Evolutionary conservation across 2,113 vertebrate genomes (phyloP).

Genomic region (Ctenodactylus gundi): DNA sequence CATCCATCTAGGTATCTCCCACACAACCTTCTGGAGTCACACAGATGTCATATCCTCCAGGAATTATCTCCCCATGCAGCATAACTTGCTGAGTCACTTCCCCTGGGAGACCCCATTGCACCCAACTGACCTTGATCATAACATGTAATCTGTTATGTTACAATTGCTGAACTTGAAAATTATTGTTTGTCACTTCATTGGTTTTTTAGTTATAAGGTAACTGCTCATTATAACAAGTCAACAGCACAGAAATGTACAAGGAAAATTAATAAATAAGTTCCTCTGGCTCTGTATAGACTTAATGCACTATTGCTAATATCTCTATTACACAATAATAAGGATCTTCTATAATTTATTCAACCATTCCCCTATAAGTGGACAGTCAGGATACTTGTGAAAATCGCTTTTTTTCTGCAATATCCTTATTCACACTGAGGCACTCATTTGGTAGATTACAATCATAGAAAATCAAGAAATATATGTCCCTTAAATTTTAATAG

Average conservation of each 20-base stretch:
- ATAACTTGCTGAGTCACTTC: background rate
- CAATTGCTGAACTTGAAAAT: background rate
- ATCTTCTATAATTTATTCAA: background rate
- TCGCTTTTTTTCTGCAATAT: background rate
- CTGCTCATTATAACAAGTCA: background rate
- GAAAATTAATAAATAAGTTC: slow-evolving; percentile 6
- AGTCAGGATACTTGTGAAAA: background rate
- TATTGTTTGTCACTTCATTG: background rate
- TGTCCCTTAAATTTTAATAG: background rate
- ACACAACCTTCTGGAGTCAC: background rate
- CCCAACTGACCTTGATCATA: background rate
- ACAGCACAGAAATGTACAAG: background rate
- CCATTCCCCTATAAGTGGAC: background rate
- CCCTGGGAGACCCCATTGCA: background rate
- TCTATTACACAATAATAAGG: background rate
- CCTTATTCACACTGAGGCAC: background rate
- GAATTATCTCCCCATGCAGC: background rate
- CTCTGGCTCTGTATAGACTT: background rate
- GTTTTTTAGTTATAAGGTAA: slow-evolving; percentile 55
- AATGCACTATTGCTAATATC: background rate
- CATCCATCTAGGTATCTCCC: background rate
- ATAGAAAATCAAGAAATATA: background rate
- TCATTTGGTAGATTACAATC: background rate
- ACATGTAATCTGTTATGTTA: background rate
- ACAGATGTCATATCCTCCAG: background rate